phyloP scores from a whole-genome alignment of 2,113 vertebrate species.

The Camelus dromedarius region DNA sequence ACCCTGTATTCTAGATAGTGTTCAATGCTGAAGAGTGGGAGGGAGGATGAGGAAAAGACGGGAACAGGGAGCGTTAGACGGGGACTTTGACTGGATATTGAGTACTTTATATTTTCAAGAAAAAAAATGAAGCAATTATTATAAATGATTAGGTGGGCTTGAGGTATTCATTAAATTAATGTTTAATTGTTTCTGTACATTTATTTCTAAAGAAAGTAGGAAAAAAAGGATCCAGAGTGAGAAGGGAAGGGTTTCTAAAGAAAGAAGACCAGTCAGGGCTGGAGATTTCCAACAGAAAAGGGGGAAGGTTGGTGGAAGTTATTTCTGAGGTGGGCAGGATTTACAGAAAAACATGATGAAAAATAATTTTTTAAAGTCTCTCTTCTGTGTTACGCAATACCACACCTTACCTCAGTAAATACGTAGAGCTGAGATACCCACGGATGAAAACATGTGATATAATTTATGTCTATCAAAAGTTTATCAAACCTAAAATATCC shows the following conservation, averaged over 20 bases:
- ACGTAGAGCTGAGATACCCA: neutral
- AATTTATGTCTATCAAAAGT: neutral
- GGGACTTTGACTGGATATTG: too few species aligned
- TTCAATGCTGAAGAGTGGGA: neutral
- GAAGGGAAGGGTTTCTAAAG: neutral
- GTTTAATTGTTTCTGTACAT: neutral
- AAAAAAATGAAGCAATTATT: neutral
- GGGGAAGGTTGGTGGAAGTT: neutral
- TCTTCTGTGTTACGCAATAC: neutral
- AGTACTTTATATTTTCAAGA: too few species aligned
- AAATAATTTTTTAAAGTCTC: neutral
- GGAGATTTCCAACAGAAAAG: neutral
- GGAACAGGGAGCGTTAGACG: neutral
- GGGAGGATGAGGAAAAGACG: neutral
- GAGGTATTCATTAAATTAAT: neutral
- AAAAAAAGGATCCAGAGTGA: neutral
- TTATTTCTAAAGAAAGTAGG: neutral
- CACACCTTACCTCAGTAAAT: neutral
- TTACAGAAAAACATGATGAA: neutral
- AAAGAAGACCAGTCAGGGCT: neutral
- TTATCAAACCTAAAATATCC: slow-evolving; percentile 3
- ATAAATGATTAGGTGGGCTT: neutral
- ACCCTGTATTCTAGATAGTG: neutral
- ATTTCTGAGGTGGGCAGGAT: neutral
- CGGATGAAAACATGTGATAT: neutral